Evolutionary conservation across 2,113 vertebrate species (phyloP).

Genomic region (Dromaius novaehollandiae): DNA sequence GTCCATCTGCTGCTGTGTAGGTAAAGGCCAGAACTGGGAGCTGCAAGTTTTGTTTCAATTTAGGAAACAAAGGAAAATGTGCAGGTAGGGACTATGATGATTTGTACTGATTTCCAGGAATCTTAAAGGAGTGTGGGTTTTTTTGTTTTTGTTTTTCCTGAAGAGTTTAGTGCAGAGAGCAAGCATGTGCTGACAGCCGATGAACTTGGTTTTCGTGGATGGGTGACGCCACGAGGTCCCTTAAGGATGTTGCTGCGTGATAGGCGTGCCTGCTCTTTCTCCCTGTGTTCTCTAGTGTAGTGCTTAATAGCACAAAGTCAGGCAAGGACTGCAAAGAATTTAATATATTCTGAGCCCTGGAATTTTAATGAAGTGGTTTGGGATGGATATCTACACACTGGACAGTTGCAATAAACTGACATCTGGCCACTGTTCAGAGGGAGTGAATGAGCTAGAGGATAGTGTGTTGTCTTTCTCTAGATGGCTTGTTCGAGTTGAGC

Average conservation of each 20-base stretch:
- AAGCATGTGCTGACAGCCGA: not conserved
- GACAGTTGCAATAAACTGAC: not conserved
- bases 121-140: not conserved
- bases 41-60: not conserved
- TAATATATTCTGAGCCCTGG: not conserved
- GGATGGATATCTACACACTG: not conserved
- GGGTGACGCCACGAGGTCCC: not conserved
- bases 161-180: not conserved
- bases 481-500: not conserved
- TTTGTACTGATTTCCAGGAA: not conserved
- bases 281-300: not conserved
- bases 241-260: not conserved
- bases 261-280: not conserved
- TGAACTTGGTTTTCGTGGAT: not conserved
- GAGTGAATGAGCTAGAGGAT: not conserved
- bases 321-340: not conserved
- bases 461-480: not conserved
- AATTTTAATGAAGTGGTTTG: not conserved
- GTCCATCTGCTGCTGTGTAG: not conserved
- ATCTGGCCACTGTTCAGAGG: not conserved
- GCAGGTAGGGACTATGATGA: not conserved
- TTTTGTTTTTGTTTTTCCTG: not conserved
- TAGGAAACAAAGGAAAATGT: not conserved
- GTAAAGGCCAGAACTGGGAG: not conserved
- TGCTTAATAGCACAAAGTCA: not conserved